Base-by-base conservation (phyloP, 2,113 vertebrate species). In the Chrysemys picta region DNA sequence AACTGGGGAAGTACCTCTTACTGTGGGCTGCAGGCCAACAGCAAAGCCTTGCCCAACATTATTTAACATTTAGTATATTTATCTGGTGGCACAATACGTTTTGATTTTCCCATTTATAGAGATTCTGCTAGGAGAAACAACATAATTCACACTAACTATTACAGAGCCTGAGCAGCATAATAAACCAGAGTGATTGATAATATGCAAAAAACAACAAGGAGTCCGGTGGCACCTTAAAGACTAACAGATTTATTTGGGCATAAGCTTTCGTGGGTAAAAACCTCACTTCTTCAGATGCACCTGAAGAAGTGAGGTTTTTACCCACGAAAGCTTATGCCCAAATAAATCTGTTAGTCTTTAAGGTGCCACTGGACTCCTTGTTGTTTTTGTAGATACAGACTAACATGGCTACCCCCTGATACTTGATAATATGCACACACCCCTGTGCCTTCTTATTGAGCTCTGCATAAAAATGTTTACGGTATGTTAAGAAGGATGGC, bases 401-500 rank as follows among this genome's bases (percentile, higher is more conserved):
- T 42, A 42, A 42, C 42, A 42, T 42, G 42, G 42, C 42, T 42
- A 42, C 42, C 42, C 4, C 42, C 42, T 42, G 42, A 42, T 42
- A 42, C 42, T 94, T 95, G 85, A 93, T 96, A 91, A 54, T 17
- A 86, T 54, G 94, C 83, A 75, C 38, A 31, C 57, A 84, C 87
- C 85, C 56, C 45, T 65, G 49, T 82, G 75, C 83, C 96, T 97
- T 96, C 91, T 88, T 95, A 83, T 79, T 50, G 57, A 95, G 91
- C 94, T 96, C 94, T 96, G 92, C 81, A 87, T 94, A 92, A 94
- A 97, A 87, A 79, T 94, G 82, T 96, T 95, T 89, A 93, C 89
- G 88, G 89, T 96, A 95, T 97, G 97, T 97, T 96, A 88, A 95
- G 80, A 95, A 96, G 94, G 93, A 97, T 97, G 89, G 96, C 65